These are phyloP conservation scores for Equus przewalskii DNA, from an alignment of 2,113 vertebrate genomes.

Conservation along the genomic window DNA sequence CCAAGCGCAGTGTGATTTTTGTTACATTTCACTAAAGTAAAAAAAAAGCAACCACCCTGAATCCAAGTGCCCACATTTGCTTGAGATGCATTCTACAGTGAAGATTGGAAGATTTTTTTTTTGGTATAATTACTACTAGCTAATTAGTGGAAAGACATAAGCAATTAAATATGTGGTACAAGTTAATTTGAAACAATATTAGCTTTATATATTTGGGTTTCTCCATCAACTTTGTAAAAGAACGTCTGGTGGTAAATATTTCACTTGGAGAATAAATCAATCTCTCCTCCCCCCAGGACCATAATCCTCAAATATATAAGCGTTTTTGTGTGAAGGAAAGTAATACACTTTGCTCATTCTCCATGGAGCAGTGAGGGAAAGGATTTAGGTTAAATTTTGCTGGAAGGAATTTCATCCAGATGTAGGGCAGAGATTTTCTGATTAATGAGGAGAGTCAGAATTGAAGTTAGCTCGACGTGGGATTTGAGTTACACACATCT, in stretches of 20 bases:
- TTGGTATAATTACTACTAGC: constrained; percentile 49
- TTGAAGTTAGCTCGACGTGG: background rate
- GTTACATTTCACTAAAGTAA: constrained; percentile 2
- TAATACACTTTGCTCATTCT: background rate
- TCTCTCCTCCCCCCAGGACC: background rate
- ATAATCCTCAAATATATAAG: constrained; percentile 2
- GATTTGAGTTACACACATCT: background rate
- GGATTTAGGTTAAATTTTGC: constrained; percentile 49
- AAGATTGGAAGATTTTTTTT: background rate
- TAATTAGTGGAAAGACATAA: constrained; percentile 72
- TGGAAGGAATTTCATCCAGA: constrained; percentile 43
- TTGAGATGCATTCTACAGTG: constrained; percentile 54
- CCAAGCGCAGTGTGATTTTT: background rate
- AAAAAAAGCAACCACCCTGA: background rate
- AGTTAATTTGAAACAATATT: constrained; percentile 72
- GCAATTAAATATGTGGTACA: constrained; percentile 64
- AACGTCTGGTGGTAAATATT: constrained; percentile 56
- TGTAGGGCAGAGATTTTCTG: constrained; percentile 20
- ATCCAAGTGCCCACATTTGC: background rate
- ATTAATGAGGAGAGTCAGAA: background rate
- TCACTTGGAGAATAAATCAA: constrained; percentile 38
- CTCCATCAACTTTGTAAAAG: constrained; percentile 26
- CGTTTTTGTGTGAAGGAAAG: constrained; percentile 29
- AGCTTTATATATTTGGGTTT: constrained; percentile 67
- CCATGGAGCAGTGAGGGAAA: background rate